Percentiles rank a stretch among this genome's conserved stretches.
Evolutionary conservation across 2,888 invertebrate species (phyloP).

Genomic region (Agrochola litura): DNA sequence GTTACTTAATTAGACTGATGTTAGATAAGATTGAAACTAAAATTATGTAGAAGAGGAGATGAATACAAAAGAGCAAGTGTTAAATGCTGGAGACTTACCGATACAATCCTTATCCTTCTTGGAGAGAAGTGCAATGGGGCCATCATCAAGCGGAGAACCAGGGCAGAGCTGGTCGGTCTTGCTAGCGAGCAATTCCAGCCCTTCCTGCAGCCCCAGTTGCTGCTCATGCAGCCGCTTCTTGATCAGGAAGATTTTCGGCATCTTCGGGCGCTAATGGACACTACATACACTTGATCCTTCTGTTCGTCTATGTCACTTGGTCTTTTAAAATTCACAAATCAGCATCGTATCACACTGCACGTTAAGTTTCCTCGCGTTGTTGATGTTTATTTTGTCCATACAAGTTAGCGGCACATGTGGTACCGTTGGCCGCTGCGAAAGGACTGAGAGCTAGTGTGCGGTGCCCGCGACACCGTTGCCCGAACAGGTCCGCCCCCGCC

Average conservation of each 20-base stretch:
- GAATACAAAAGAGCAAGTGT: background rate
- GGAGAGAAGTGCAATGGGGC: constrained; percentile 92
- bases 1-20: constrained; percentile 9
- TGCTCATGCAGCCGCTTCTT: constrained; percentile 98
- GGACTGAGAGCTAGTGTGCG: constrained; percentile 88
- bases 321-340: constrained; percentile 85
- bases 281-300: constrained; percentile 88
- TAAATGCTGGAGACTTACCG: constrained; percentile 77
- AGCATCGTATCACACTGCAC: constrained; percentile 89
- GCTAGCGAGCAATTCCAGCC: constrained; percentile 93
- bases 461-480: constrained; percentile 89
- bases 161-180: constrained; percentile 92
- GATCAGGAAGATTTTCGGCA: constrained; percentile 98
- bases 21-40: constrained; percentile 1
- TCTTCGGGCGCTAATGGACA: constrained; percentile 87
- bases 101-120: constrained; percentile 85
- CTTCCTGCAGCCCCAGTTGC: constrained; percentile 95
- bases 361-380: constrained; percentile 86
- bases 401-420: constrained; percentile 88
- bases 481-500: constrained; percentile 89
- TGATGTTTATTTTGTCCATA: constrained; percentile 85
- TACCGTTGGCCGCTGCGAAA: constrained; percentile 90
- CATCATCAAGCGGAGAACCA: constrained; percentile 90
- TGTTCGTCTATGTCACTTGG: constrained; percentile 84
- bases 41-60: background rate